Evolutionary conservation across 1,140 invertebrate species (phyloP), one percentile per base, ranked within the genome.

Genomic region (Neodiprion pinetum): DNA sequence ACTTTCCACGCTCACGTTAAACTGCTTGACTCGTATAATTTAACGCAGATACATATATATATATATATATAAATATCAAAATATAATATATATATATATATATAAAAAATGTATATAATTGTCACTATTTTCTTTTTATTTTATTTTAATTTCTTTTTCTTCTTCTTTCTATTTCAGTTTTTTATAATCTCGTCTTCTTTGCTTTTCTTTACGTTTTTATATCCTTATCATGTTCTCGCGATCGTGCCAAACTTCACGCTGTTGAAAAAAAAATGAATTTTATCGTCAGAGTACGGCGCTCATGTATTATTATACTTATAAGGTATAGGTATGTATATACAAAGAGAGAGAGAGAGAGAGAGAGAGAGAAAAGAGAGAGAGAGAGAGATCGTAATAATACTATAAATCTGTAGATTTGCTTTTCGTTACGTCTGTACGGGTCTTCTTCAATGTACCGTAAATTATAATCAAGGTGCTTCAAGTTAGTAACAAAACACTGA

Each of bases 161-260:
- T 40, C 28, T 40, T 40, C 28, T 40, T 3, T 5, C 2, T 40
- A 40, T 40, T 40, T 40, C 28, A 2, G 28, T 40, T 40, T 40
- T 1, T 40, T 40, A 40, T 40, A 3, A 2, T 40, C 28, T 21
- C 17, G 61, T 14, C 12, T 65, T 65, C 61, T 65, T 65, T 14
- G 3, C 66, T 21, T 71, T 65, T 40, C 67, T 65, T 21, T 53
- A 21, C 47, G 66, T 73, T 49, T 67, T n/a, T 21, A 47, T 67
- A 47, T 21, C 49, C 3, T 72, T 14, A 49, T 65, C 74, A 7
- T 74, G 71, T 40, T 40, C 28, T 40, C 28, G 1, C 28, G 23
- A 79, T 78, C 73, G 72, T 23, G 21, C 76, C 72, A 69, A 77
- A 71, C 76, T 78, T 74, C 47, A 72, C 47, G 48, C 21, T 50